phyloP scores from a whole-genome alignment of 2,888 invertebrate genomes.

The Heliconius charithonia region DNA sequence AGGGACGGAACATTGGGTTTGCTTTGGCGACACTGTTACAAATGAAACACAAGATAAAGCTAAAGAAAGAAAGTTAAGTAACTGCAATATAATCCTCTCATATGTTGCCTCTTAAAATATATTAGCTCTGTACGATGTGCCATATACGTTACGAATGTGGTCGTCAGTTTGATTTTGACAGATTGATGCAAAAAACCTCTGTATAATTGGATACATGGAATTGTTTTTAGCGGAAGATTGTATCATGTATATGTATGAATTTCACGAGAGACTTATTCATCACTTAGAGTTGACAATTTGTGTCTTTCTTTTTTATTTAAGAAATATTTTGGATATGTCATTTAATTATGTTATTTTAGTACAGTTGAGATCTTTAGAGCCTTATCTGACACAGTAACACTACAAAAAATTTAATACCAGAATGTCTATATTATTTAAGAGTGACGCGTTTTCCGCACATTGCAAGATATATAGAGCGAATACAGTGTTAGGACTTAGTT shows the following conservation, averaged over 20 bases:
- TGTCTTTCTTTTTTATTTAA: background rate
- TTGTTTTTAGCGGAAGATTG: constrained; percentile 10
- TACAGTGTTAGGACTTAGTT: background rate
- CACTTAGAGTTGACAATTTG: constrained; percentile 10
- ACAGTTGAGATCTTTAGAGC: no score
- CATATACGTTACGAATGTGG: background rate
- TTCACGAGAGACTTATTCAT: constrained; percentile 14
- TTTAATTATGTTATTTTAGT: no score
- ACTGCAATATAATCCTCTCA: background rate
- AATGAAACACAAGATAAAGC: no score
- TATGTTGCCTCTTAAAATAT: background rate
- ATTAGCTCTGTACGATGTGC: background rate
- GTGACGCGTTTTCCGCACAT: no score
- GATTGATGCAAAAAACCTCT: background rate
- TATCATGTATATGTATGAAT: background rate
- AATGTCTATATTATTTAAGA: no score
- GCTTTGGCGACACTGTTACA: no score
- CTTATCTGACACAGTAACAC: no score
- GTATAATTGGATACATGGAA: constrained; percentile 2
- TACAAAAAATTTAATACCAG: no score
- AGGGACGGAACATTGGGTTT: no score
- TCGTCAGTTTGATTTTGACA: background rate
- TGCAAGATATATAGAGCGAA: background rate
- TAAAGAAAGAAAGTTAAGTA: background rate
- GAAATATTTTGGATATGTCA: background rate